Base-by-base conservation (phyloP, 2,797 vertebrate genomes). In the Acrossocheilus wenchowensis region DNA sequence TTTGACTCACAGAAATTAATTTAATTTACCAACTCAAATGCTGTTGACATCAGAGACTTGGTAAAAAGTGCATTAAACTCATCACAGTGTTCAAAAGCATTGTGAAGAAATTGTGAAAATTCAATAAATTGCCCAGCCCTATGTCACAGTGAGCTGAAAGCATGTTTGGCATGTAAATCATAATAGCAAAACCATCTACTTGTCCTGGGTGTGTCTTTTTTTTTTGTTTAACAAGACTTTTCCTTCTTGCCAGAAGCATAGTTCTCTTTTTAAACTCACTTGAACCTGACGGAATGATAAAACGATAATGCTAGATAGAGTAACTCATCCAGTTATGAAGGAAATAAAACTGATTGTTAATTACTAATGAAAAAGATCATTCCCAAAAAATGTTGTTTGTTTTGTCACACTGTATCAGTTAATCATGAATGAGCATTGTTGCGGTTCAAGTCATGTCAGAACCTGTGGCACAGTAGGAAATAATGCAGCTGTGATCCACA, bases 381-480 rank as follows among this genome's bases (percentile, higher is more conserved):
- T 34, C 60, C 82, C 21, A 66, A 84, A 66, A 84, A 66, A 39
- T 15, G 6, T 14, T 48, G 71, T 52, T 77, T 17, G 26, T 77
- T 77, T 66, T 77, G 41, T 50, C 41, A 83, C 41, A 75, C 71
- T 48, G 14, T 57, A 36, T 75, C 43, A 66, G 60, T 39, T 19
- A 17, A 84, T 77, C 73, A 52, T 54, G 57, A 78, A 41, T 68
- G 45, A 41, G 43, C 60, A 77, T 68, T 77, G 60, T 64, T 66
- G 75, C 84, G 5, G 72, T 48, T 66, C 60, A 77, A 52, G 43
- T 82, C 81, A 54, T 43, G 81, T 77, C 43, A 52, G 78, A 87
- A 82, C 54, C 87, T 78, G 48, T 83, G 84, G 82, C 89, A 89
- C 88, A 92, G 87, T 84, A 81, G 90, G 89, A 93, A 91, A 89